A percentile compares a stretch with the other conserved stretches of the same genome.
Evolutionary conservation across 2,888 invertebrate species (phyloP).

Genomic region (Cephus spinipes): DNA sequence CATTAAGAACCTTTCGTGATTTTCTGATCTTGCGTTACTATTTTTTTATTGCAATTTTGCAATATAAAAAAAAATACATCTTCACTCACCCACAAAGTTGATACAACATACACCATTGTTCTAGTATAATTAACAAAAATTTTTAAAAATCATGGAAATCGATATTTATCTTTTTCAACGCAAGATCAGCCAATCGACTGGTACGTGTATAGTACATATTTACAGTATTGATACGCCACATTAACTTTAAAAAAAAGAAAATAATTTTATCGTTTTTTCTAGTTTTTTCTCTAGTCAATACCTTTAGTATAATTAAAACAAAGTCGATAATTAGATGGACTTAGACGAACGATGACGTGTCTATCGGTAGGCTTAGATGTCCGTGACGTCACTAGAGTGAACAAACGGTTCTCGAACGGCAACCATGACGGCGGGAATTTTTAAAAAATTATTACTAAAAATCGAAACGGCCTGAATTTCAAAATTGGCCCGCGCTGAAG

Average conservation of each 20-base stretch:
- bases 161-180: neutral
- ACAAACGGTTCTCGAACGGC: neutral
- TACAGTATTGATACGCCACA: neutral
- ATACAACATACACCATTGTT: neutral
- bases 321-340: neutral
- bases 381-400: neutral
- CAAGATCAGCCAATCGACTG: neutral
- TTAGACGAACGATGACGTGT: neutral
- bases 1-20: neutral
- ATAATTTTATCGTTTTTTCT: conserved; percentile 1
- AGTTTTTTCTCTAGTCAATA: conserved; percentile 48
- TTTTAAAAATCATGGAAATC: neutral
- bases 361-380: neutral
- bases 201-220: neutral
- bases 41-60: neutral
- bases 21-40: neutral
- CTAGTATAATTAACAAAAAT: neutral
- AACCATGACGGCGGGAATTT: neutral
- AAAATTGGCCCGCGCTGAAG: neutral
- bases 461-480: neutral
- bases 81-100: neutral
- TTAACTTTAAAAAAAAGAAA: neutral
- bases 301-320: conserved; percentile 41
- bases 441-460: neutral
- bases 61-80: neutral